These are phyloP conservation scores for Nomada flava DNA, from an alignment of 2,888 invertebrate genomes.

Conservation along the genomic window DNA sequence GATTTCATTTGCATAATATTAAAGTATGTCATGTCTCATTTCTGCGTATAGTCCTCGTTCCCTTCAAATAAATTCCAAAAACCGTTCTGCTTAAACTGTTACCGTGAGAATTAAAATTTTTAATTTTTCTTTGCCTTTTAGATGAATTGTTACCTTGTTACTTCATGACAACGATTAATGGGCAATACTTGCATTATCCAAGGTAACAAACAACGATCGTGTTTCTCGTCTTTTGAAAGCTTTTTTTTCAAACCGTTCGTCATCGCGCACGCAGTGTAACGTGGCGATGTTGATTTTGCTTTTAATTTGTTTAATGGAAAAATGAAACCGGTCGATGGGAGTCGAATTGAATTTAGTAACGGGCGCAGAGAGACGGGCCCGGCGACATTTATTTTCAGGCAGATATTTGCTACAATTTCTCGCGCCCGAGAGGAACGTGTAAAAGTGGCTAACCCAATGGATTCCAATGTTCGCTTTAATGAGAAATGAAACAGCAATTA, in stretches of 20 bases:
- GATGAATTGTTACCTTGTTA: too few relatives aligned
- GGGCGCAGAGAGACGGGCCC: not conserved
- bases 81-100: too few relatives aligned
- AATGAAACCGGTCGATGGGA: slow-evolving; percentile 10
- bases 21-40: not conserved
- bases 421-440: not conserved
- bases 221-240: not conserved
- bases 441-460: slow-evolving; percentile 8
- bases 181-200: too few relatives aligned
- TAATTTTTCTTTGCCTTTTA: too few relatives aligned
- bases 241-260: not conserved
- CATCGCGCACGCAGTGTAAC: not conserved
- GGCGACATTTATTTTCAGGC: not conserved
- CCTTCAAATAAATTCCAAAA: not conserved
- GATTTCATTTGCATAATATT: not conserved
- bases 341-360: slow-evolving; percentile 22
- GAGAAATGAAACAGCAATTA: not conserved
- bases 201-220: not conserved
- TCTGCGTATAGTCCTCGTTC: not conserved
- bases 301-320: slow-evolving; percentile 27
- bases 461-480: not conserved
- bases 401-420: slow-evolving; percentile 12
- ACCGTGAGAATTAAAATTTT: too few relatives aligned
- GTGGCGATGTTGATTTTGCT: not conserved
- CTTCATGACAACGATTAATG: too few relatives aligned